Evolutionary conservation across 2,888 invertebrate species (phyloP), one percentile per base, ranked within the genome.

Genomic region (Limnephilus rhombicus): DNA sequence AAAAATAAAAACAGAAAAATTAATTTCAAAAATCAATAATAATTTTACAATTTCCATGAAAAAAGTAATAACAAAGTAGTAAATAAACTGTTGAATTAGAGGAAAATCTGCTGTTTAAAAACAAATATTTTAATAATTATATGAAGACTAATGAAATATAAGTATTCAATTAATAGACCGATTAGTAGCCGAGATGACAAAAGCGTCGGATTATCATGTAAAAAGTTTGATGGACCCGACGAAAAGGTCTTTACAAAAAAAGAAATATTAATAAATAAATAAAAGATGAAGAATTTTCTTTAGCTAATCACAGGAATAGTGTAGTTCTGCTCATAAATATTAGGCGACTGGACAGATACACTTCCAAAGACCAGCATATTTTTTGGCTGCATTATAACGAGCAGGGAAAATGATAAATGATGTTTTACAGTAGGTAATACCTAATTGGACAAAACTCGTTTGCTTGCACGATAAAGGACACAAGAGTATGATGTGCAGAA

Each of bases 391-490:
- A 68, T 24, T 68, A 68, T 18, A 49, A 49, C 49, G 49, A 11
- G 49, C 15, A 53, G 15, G 5, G n/a, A 24, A 24, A 24, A 68
- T 24, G 68, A 68, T 68, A 9, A 68, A 68, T 24, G 24, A 9
- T n/a, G 68, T n/a, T 68, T 24, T 24, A 24, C 11, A 68, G 7
- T 24, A 68, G 24, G 3, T 68, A 18, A 49, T 49, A 49, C 49
- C 53, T 18, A 53, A 53, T 53, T 53, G 53, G 13, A 53, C 53
- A 18, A 18, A 49, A 53, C 18, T 18, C 18, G 18, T 18, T 53
- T 29, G 81, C 29, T 81, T 31, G 29, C 81, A 29, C 29, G 81
- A 81, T 82, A 82, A 37, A 85, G n/a, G 85, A 85, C 85, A 85
- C 34, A 13, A 31, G 9, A 85, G 68, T 85, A 88, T n/a, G 53